These are phyloP conservation scores for Parochlus steinenii DNA, from an alignment of 2,888 invertebrate genomes.

Conservation along the genomic window DNA sequence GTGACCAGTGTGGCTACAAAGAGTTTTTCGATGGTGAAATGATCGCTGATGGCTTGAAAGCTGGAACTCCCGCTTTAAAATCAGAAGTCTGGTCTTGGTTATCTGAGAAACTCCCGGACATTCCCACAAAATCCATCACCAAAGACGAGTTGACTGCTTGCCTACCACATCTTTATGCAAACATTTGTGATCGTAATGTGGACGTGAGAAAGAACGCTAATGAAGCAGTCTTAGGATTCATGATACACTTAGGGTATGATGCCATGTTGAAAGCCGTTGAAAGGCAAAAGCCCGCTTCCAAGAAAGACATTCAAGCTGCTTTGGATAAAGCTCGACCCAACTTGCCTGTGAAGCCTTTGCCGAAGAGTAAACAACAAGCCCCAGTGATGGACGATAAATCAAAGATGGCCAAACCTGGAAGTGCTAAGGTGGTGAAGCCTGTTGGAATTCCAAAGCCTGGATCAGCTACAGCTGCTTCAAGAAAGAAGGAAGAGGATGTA, in stretches of 20 bases:
- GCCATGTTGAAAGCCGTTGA: slow-evolving; percentile 28
- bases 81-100: slow-evolving; percentile 77
- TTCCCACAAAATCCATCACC: slow-evolving; percentile 52
- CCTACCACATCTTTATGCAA: slow-evolving; percentile 59
- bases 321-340: slow-evolving; percentile 74
- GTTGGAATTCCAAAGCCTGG: slow-evolving; percentile 14
- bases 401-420: slow-evolving; percentile 41
- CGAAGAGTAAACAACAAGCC: slow-evolving; percentile 41
- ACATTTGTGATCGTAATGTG: slow-evolving; percentile 78
- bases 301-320: slow-evolving; percentile 55
- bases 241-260: slow-evolving; percentile 76
- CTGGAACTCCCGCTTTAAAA: slow-evolving; percentile 68
- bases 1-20: slow-evolving; percentile 61
- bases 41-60: slow-evolving; percentile 69
- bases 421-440: slow-evolving; percentile 30
- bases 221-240: slow-evolving; percentile 78
- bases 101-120: slow-evolving; percentile 58
- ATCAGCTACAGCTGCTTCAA: slow-evolving; percentile 25
- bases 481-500: slow-evolving; percentile 73
- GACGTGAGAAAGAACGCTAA: slow-evolving; percentile 83
- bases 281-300: slow-evolving; percentile 49
- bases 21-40: slow-evolving; percentile 81
- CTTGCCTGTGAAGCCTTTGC: slow-evolving; percentile 64
- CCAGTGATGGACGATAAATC: slow-evolving; percentile 30
- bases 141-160: slow-evolving; percentile 68